phyloP scores from a whole-genome alignment of 2,113 vertebrate genomes.

The Psittacara wagleri region DNA sequence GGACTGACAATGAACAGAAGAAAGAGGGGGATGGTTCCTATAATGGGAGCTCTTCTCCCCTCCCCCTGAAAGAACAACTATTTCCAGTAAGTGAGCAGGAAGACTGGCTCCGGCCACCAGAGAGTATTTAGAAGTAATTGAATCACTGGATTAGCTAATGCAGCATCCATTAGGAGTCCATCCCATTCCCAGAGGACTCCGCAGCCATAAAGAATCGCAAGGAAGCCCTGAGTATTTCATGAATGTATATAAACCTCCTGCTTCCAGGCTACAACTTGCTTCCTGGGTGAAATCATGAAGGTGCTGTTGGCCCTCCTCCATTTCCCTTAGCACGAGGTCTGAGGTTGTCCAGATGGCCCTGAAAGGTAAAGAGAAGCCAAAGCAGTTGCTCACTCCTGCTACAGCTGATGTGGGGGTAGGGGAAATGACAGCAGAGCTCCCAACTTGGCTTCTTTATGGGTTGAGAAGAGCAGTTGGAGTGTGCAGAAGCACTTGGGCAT shows the following conservation, averaged over 20 bases:
- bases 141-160: slow-evolving; percentile 85
- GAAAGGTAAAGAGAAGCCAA: slow-evolving; percentile 29
- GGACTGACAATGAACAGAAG: background rate
- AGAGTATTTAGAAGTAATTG: slow-evolving; percentile 80
- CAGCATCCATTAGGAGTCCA: slow-evolving; percentile 78
- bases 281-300: background rate
- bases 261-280: slow-evolving; percentile 9
- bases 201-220: slow-evolving; percentile 31
- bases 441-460: slow-evolving; percentile 1
- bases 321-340: background rate
- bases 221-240: slow-evolving; percentile 37
- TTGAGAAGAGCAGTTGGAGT: slow-evolving; percentile 49
- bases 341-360: slow-evolving; percentile 57
- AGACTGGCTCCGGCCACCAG: slow-evolving; percentile 71
- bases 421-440: slow-evolving; percentile 24
- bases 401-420: slow-evolving; percentile 47
- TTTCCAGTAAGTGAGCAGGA: slow-evolving; percentile 77
- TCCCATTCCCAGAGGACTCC: slow-evolving; percentile 64
- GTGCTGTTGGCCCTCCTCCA: slow-evolving; percentile 14
- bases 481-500: slow-evolving; percentile 23
- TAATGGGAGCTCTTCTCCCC: slow-evolving; percentile 27
- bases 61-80: slow-evolving; percentile 66
- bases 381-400: slow-evolving; percentile 15
- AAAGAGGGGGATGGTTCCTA: background rate
- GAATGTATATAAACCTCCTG: slow-evolving; percentile 26